Evolutionary conservation across 1,140 invertebrate genomes (phyloP).

Genomic region (Drosophila subpulchrella): DNA sequence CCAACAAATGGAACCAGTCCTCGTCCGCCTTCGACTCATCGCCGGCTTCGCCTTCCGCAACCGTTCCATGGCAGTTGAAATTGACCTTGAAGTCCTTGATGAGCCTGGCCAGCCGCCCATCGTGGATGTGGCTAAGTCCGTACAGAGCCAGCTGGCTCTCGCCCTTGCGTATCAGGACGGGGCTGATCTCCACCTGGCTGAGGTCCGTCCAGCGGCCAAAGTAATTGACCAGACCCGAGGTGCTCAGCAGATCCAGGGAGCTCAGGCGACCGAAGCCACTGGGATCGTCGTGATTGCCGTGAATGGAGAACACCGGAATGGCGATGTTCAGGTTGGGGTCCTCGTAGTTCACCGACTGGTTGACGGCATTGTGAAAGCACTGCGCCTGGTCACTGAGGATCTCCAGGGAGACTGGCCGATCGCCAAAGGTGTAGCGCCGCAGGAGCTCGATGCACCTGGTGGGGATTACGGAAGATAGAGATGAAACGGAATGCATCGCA

Average conservation of each 20-base stretch:
- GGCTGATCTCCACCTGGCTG: slow-evolving; percentile 91
- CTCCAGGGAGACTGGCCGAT: slow-evolving; percentile 88
- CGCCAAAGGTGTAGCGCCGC: slow-evolving; percentile 86
- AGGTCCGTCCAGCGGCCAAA: slow-evolving; percentile 94
- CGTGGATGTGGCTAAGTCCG: slow-evolving; percentile 97
- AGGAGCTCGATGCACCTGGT: slow-evolving; percentile 85
- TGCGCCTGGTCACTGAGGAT: slow-evolving; percentile 90
- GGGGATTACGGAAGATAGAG: not conserved
- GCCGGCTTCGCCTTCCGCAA: not conserved
- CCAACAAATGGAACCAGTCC: slow-evolving; percentile 96
- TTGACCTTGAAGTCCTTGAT: slow-evolving; percentile 91
- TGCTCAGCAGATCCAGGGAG: slow-evolving; percentile 94
- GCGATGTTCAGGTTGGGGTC: slow-evolving; percentile 97
- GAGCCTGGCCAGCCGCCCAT: slow-evolving; percentile 94
- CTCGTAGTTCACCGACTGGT: slow-evolving; percentile 95
- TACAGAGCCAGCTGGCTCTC: slow-evolving; percentile 94
- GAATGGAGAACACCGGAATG: slow-evolving; percentile 95
- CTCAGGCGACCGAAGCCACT: slow-evolving; percentile 87
- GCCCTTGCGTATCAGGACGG: slow-evolving; percentile 95
- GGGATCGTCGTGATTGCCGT: slow-evolving; percentile 99
- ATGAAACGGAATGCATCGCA: not conserved
- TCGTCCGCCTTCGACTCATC: slow-evolving; percentile 15
- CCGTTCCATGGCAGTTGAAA: slow-evolving; percentile 88
- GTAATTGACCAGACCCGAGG: slow-evolving; percentile 94
- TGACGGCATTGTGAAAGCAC: slow-evolving; percentile 85